These are phyloP conservation scores for Loripinus fragilis DNA, from an alignment of 2,888 invertebrate genomes.

Conservation along the genomic window DNA sequence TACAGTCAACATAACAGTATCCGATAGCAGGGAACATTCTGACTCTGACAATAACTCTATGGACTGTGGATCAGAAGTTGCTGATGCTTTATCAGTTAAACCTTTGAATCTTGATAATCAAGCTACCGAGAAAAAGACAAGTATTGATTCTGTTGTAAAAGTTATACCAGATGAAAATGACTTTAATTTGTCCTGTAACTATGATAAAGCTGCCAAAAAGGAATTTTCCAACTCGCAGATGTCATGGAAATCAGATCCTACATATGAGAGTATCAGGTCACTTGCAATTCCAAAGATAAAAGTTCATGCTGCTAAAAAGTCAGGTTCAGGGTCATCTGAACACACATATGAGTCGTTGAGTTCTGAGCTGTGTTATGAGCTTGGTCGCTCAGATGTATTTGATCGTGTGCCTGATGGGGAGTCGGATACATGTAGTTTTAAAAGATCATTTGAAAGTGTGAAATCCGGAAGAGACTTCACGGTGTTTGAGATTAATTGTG, in stretches of 20 bases:
- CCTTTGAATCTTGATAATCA: background rate
- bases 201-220: background rate
- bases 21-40: background rate
- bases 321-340: background rate
- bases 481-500: constrained; percentile 10
- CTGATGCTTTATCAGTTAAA: background rate
- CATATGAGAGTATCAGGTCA: constrained; percentile 10
- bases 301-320: background rate
- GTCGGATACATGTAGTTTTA: background rate
- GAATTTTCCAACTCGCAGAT: background rate
- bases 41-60: background rate
- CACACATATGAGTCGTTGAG: background rate
- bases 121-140: background rate
- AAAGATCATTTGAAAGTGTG: constrained; percentile 4
- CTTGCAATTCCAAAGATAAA: background rate
- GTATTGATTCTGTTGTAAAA: too few relatives aligned
- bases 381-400: background rate
- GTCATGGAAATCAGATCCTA: background rate
- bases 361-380: background rate
- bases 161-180: background rate
- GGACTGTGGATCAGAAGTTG: background rate
- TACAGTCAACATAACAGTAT: background rate
- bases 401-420: background rate
- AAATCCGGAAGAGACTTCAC: constrained; percentile 1
- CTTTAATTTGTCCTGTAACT: background rate